Evolutionary conservation across 2,888 invertebrate species (phyloP), one percentile per base, ranked within the genome.

Genomic region (Hesperia comma): DNA sequence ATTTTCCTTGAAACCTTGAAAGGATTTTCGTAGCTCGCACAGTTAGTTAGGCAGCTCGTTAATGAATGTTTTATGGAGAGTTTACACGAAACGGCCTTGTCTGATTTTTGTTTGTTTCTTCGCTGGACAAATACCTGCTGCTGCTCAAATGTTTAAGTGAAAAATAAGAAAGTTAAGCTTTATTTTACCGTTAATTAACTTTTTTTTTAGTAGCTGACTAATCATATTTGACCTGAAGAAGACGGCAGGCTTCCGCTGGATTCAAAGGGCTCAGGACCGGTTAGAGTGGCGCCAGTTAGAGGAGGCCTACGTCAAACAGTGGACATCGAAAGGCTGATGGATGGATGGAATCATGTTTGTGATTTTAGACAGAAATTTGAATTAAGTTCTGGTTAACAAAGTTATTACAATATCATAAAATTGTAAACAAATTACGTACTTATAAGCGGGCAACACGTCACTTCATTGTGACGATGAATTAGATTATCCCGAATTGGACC

Each of bases 1-100:
- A 33, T 17, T 51, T 61, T 61, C 46, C 37, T 61, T 61, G 46
- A 61, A 61, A 61, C 46, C 37, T 61, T 61, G 46, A 61, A 61
- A 61, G 49, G 60, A 61, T 61, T 49, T 61, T 61, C 19, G 46
- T 46, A 49, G 49, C 58, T 43, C 12, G 43, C 58, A 26, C 4
- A 60, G 60, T 60, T 33, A 33, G 54, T 32, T 49, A 41, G 41
- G 40, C 19, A n/a, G 60, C 46, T 60, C n/a, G 6, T 32, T 49
- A 60, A 60, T 46, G 46, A 49, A 60, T 60, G 49, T 33, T 58
- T 58, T 58, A 43, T 43, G 43, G 10, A 58, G 58, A 19, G 21
- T 37, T 33, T 33, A 46, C 33, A 32, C 49, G 49, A 60, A 26
- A 43, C 58, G 17, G 12, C 51, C 51, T 6, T 14, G 51, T n/a